Evolutionary conservation across 2,797 vertebrate genomes (phyloP).

Genomic region (Cephalopachus bancanus): DNA sequence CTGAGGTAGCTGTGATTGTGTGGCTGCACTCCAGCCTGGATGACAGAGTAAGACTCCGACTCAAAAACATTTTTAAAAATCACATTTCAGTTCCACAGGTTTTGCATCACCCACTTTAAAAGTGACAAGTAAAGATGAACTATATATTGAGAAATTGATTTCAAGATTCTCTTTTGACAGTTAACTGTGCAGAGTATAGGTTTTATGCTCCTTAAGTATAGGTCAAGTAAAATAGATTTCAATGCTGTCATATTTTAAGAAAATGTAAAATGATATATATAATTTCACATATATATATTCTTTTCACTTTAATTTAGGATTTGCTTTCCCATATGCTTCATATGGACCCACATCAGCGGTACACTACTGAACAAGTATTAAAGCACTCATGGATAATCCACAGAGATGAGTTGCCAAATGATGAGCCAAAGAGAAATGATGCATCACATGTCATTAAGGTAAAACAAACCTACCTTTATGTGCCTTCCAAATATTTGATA

Average conservation of each 20-base stretch:
- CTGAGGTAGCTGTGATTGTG: no score
- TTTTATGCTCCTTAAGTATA: not conserved
- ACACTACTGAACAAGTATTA: constrained; percentile 96
- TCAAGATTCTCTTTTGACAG: constrained; percentile 52
- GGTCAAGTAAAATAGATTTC: constrained; percentile 7
- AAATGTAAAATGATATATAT: constrained; percentile 50
- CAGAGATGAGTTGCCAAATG: constrained; percentile 95
- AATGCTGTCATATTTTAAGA: constrained; percentile 45
- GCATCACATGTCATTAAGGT: constrained; percentile 96
- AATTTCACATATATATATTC: not conserved
- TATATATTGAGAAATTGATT: constrained; percentile 49
- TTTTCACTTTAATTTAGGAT: constrained; percentile 90
- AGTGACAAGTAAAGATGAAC: not conserved
- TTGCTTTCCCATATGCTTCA: constrained; percentile 98
- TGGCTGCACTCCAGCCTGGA: no score
- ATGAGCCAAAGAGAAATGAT: constrained; percentile 96
- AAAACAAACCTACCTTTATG: constrained; percentile 70
- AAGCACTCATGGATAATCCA: constrained; percentile 98
- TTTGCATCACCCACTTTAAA: constrained; percentile 4
- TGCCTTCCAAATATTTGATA: constrained; percentile 29
- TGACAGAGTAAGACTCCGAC: no score
- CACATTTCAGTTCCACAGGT: not conserved
- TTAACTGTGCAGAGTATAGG: not conserved
- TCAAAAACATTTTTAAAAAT: no score
- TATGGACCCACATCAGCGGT: constrained; percentile 97